These are phyloP conservation scores for Fistularia tabacaria DNA, from an alignment of 2,797 vertebrate species.

Conservation along the genomic window DNA sequence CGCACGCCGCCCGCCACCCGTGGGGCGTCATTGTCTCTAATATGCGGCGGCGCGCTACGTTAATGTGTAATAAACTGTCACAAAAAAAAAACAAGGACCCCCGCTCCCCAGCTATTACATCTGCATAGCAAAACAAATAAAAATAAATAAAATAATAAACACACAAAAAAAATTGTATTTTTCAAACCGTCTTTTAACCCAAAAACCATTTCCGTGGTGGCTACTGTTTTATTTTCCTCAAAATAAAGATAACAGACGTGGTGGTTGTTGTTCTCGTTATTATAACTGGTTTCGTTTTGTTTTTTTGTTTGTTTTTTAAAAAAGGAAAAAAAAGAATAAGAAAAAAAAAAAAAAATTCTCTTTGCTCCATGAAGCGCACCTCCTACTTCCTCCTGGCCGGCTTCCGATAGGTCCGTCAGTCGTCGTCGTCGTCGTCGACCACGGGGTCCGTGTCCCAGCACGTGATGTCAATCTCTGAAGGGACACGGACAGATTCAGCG, in stretches of 20 bases:
- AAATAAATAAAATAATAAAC: slow-evolving; percentile 60
- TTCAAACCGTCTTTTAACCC: slow-evolving; percentile 51
- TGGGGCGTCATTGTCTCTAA: slow-evolving; percentile 49
- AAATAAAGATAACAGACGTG: slow-evolving; percentile 73
- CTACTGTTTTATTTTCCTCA: slow-evolving; percentile 65
- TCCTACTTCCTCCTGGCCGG: slow-evolving; percentile 55
- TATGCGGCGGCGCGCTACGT: slow-evolving; percentile 65
- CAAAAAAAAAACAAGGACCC: slow-evolving; percentile 30
- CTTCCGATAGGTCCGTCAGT: slow-evolving; percentile 65
- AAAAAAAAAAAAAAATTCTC: slow-evolving; percentile 39
- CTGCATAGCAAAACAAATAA: slow-evolving; percentile 65
- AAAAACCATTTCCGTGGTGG: slow-evolving; percentile 48
- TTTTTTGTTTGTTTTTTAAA: slow-evolving; percentile 48
- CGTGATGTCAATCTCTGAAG: slow-evolving; percentile 92
- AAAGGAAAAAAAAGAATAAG: too few relatives aligned
- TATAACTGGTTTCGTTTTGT: slow-evolving; percentile 35
- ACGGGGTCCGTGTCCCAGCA: slow-evolving; percentile 96
- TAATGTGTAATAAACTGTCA: slow-evolving; percentile 47
- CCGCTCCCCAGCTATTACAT: slow-evolving; percentile 38
- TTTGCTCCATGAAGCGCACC: slow-evolving; percentile 60
- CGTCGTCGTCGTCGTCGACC: slow-evolving; percentile 87
- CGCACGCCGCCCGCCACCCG: slow-evolving; percentile 20
- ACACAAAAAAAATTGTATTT: slow-evolving; percentile 50
- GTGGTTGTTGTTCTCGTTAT: slow-evolving; percentile 67
- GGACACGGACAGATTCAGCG: slow-evolving; percentile 3